Evolutionary conservation across 2,797 vertebrate genomes (phyloP), one percentile per base, ranked within the genome.

Genomic region (Danionella dracula): DNA sequence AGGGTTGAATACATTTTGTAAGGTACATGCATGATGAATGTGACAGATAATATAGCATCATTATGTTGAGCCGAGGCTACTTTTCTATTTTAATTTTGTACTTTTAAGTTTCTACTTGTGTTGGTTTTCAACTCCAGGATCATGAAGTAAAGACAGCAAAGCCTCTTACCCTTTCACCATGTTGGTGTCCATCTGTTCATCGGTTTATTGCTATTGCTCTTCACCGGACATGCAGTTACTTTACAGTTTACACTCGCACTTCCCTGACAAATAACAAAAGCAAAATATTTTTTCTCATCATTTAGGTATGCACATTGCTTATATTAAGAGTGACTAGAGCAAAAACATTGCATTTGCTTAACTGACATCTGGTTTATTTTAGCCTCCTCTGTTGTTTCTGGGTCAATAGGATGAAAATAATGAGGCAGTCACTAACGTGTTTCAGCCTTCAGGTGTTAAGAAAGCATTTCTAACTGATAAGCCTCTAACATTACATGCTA

Each of bases 121-220:
- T 54, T 73, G 48, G n/a, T 49, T 55, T 61, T 35, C 42, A 59
- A 31, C 23, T 41, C 44, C 50, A 70, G 19, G 69, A 74, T 75
- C 80, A 75, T 79, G 80, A 77, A 53, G 55, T 78, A 68, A 78
- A 83, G 73, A 79, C 63, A 72, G 74, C 40, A 76, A 76, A 76
- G 86, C 88, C 83, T 89, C 87, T 90, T 89, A 90, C 84, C 77
- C 80, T 64, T 75, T 78, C 67, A 72, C 61, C 75, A 66, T 74
- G 79, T 67, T 34, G 72, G 61, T 70, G 79, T 78, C 85, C 88
- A 87, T 89, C 88, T 89, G 88, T 84, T 82, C 76, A 77, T 79
- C 73, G 83, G 70, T 84, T 84, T 81, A 76, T 79, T 80, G 70
- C 51, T 81, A 76, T 79, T 80, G 70, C 51, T 66, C 21, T 48